phyloP scores from a whole-genome alignment of 2,113 vertebrate species.

The Lycocorax pyrrhopterus region DNA sequence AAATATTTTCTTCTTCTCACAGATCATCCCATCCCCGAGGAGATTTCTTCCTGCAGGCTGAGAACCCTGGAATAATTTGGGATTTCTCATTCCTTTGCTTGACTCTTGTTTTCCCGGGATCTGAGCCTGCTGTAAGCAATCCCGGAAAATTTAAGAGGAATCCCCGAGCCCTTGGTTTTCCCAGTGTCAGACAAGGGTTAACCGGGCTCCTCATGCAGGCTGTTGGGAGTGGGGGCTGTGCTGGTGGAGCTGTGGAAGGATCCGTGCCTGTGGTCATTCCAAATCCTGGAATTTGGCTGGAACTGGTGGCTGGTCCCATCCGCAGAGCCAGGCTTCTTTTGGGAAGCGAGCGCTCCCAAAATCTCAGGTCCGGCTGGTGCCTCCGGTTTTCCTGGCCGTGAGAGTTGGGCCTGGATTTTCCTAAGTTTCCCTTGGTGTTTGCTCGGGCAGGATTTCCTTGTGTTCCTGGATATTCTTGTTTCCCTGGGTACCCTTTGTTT shows the following conservation, averaged over 20 bases:
- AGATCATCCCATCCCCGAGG: background rate
- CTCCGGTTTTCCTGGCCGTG: rapidly evolving
- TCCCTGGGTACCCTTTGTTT: background rate
- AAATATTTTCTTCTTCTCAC: background rate
- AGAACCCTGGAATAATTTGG: background rate
- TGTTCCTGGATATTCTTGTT: background rate
- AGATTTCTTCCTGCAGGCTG: background rate
- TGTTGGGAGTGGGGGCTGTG: background rate
- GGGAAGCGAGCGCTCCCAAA: background rate
- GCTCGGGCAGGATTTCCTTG: background rate
- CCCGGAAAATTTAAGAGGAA: background rate
- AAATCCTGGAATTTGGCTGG: background rate
- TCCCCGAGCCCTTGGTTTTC: background rate
- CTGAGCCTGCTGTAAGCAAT: background rate
- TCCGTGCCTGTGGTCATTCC: background rate
- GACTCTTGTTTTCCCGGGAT: background rate
- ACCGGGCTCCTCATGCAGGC: background rate
- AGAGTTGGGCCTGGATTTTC: background rate
- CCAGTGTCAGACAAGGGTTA: background rate
- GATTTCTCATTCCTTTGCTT: background rate
- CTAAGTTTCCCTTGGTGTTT: background rate
- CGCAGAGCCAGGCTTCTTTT: background rate
- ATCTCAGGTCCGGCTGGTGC: rapidly evolving
- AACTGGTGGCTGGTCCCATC: background rate
- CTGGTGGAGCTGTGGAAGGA: background rate